phyloP scores from a whole-genome alignment of 2,888 invertebrate species.

The Nemurella pictetii region DNA sequence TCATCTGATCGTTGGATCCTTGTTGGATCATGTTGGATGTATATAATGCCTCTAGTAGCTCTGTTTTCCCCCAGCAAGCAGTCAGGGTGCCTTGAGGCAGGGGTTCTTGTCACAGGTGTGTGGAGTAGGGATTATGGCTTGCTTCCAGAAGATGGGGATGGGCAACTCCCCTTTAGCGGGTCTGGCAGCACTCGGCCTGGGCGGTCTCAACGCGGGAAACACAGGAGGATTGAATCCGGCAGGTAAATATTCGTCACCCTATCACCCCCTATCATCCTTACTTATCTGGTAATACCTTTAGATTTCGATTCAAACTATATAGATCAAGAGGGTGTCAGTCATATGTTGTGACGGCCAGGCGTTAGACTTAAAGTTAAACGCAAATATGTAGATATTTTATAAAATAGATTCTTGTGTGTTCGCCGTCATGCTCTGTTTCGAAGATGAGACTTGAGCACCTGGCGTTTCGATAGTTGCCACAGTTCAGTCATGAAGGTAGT shows the following conservation, averaged over 20 bases:
- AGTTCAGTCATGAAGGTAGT: too few relatives aligned
- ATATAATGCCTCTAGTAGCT: not conserved
- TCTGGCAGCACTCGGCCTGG: slow-evolving; percentile 82
- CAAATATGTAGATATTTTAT: too few relatives aligned
- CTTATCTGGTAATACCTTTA: too few relatives aligned
- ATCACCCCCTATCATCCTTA: too few relatives aligned
- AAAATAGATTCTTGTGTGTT: too few relatives aligned
- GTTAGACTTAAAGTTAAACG: too few relatives aligned
- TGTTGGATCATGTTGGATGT: not conserved
- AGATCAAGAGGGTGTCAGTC: too few relatives aligned
- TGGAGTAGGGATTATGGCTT: slow-evolving; percentile 29
- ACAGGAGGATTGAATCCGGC: slow-evolving; percentile 86
- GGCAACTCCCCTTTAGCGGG: slow-evolving; percentile 85
- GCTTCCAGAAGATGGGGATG: slow-evolving; percentile 55
- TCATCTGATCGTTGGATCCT: not conserved
- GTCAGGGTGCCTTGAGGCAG: not conserved
- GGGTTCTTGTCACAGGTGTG: slow-evolving; percentile 10
- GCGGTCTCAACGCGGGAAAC: slow-evolving; percentile 74
- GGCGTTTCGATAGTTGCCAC: too few relatives aligned
- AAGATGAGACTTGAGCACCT: too few relatives aligned
- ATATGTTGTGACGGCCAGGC: too few relatives aligned
- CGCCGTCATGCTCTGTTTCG: too few relatives aligned
- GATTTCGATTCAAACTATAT: too few relatives aligned
- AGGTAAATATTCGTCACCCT: slow-evolving; percentile 67
- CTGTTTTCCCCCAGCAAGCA: not conserved